Evolutionary conservation across 2,797 vertebrate genomes (phyloP), one percentile per base, ranked within the genome.

Genomic region (Eupleurogrammus muticus): DNA sequence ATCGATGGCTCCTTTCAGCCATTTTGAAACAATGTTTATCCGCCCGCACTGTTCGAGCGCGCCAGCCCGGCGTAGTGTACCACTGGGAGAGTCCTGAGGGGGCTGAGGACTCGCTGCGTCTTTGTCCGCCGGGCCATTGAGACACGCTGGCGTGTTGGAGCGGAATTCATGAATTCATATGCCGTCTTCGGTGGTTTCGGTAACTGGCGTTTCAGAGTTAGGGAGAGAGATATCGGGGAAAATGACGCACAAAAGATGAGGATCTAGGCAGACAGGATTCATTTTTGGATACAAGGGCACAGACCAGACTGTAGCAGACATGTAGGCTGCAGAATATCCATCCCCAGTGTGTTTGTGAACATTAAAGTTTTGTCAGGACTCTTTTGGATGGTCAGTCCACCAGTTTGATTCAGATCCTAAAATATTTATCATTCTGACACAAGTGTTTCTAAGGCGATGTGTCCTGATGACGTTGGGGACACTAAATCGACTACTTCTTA

Each of bases 11-110:
- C 90, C 61, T 90, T 93, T 92, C 90, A 92, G 88, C 75, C 84
- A 81, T 89, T 89, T 89, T 87, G 85, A 84, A 89, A 90, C 84
- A 81, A 84, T 92, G 85, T 91, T 89, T 87, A 90, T 90, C 87
- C 86, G 82, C 73, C n/a, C 10, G 79, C 74, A 85, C 85, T 76
- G 84, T 82, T 76, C 80, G 67, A 78, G 80, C 74, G 46, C 16
- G 56, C 84, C 82, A 90, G 86, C 87, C 76, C 83, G 80, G 81
- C 81, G 73, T 62, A 73, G 89, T 69, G 79, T 66, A 73, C 85
- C 81, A 77, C 85, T 83, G 86, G 23, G 85, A 84, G 85, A 57
- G 80, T 79, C 74, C 73, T 9, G 73, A 74, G 81, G 81, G 76
- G 73, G 59, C 59, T 23, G 69, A 71, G 64, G 83, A 73, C 85